phyloP scores from a whole-genome alignment of 2,113 vertebrate species.

The Herpetotheres cachinnans region DNA sequence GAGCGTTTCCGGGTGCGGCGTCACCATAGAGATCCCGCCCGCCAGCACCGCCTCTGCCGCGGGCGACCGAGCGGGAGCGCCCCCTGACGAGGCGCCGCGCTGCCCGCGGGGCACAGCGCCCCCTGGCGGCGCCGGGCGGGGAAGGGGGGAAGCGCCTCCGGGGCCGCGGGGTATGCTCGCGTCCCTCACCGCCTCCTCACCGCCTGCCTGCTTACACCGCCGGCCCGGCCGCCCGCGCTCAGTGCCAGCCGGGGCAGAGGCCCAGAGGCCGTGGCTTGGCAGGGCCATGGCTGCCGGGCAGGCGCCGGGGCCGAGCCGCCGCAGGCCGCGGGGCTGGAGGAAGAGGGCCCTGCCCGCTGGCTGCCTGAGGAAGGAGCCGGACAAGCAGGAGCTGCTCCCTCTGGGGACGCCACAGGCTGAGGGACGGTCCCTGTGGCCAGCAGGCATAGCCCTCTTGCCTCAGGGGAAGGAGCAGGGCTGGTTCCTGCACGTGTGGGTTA shows the following conservation, averaged over 20 bases:
- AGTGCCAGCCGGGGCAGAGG: neutral
- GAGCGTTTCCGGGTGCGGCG: neutral
- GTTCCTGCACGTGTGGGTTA: neutral
- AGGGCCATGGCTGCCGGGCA: neutral
- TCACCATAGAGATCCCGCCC: neutral
- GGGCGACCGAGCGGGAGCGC: neutral
- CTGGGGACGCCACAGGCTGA: neutral
- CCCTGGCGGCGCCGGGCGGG: neutral
- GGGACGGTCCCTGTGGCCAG: neutral
- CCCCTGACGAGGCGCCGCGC: neutral
- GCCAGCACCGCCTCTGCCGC: neutral
- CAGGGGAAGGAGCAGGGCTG: neutral
- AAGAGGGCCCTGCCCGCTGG: accelerated
- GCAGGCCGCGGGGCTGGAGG: neutral
- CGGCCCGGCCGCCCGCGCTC: neutral
- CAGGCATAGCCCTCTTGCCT: neutral
- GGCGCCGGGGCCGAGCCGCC: neutral
- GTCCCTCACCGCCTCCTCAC: too few relatives aligned
- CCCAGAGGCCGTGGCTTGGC: neutral
- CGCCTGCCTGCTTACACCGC: neutral
- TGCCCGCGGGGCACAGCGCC: neutral
- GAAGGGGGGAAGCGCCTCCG: too few relatives aligned
- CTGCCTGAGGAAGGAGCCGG: neutral
- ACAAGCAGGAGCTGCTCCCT: neutral
- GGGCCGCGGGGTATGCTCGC: accelerated